A percentile compares a stretch with the other conserved stretches of the same genome.
Conservation (phyloP, 2,888 invertebrate genomes). For the Lamproptera curius region DNA sequence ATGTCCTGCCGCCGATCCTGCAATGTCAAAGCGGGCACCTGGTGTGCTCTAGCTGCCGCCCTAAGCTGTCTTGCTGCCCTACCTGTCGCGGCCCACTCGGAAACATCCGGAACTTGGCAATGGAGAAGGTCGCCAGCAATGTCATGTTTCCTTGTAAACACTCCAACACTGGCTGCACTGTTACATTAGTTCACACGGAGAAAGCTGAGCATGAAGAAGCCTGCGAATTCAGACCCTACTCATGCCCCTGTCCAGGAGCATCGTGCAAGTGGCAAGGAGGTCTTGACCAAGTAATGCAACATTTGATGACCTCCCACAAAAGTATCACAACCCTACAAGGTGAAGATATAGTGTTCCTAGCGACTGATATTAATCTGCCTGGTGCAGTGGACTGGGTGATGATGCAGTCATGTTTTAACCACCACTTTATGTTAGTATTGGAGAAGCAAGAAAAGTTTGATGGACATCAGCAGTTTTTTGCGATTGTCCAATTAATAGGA, state of each 20-base stretch:
- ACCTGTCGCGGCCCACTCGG: constrained; percentile 97
- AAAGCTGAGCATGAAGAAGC: constrained; percentile 99
- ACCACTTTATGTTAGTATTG: constrained; percentile 99
- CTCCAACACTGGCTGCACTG: constrained; percentile 95
- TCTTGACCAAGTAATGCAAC: constrained; percentile 98
- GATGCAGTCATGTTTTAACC: constrained; percentile 99
- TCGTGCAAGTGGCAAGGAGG: constrained; percentile 99
- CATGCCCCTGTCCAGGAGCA: constrained; percentile 99
- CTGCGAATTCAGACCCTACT: constrained; percentile 98
- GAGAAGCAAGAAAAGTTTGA: constrained; percentile 99
- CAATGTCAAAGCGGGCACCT: constrained; percentile 99
- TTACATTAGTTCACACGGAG: constrained; percentile 95
- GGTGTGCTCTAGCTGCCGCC: constrained; percentile 97
- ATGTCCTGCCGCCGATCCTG: constrained; percentile 98
- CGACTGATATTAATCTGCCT: constrained; percentile 99
- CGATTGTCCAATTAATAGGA: constrained; percentile 99
- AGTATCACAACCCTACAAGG: constrained; percentile 99
- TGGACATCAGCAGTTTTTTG: constrained; percentile 97
- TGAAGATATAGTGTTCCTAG: constrained; percentile 99
- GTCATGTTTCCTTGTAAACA: constrained; percentile 99
- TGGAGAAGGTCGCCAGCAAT: constrained; percentile 99
- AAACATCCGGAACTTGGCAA: constrained; percentile 98
- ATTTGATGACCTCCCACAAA: constrained; percentile 97
- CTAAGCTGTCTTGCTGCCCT: constrained; percentile 97
- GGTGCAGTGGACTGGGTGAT: constrained; percentile 99